Evolutionary conservation across 2,797 vertebrate genomes (phyloP), one percentile per base, ranked within the genome.

Genomic region (Heterohyrax brucei): DNA sequence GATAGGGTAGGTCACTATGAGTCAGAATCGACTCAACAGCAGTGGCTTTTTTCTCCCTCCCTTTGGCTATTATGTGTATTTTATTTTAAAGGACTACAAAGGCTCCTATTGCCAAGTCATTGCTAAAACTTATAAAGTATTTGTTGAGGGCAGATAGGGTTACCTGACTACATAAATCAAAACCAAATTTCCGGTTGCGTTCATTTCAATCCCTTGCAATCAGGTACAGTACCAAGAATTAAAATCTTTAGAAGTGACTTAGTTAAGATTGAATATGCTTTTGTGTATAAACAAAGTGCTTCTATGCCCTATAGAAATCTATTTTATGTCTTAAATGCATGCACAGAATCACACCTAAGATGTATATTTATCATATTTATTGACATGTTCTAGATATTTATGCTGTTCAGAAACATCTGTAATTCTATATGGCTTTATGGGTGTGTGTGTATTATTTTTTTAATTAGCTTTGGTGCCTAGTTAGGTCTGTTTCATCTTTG

Each of bases 391-490:
- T 92, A 75, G 19, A 59, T 84, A 86, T 79, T 83, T 81, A 33
- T 66, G 13, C 4, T n/a, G 9, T 1, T 2, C 9, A 24, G 26
- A 94, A 77, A 39, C 30, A 78, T 33, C 39, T 75, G 14, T 73
- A 85, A 89, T 89, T 84, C 33, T 24, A 5, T 22, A 30, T n/a
- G 68, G 7, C 18, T n/a, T 89, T 95, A 13, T 87, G 44, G 22
- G 5, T 6, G 2, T 8, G 13, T 46, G 21, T 9, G 13, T 24
- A 53, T 95, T 91, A 62, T 73, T 85, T 98, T 98, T 98, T 95
- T 91, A 94, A 93, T 97, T 98, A 97, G 78, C 93, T 91, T 86
- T 97, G 89, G 93, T 56, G 77, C 61, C 50, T 96, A 95, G 78
- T 94, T 91, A 77, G 62, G 33, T 89, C 61, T 91, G 4, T 82